Conservation (phyloP, 2,888 invertebrate genomes). For the Serripes groenlandicus region DNA sequence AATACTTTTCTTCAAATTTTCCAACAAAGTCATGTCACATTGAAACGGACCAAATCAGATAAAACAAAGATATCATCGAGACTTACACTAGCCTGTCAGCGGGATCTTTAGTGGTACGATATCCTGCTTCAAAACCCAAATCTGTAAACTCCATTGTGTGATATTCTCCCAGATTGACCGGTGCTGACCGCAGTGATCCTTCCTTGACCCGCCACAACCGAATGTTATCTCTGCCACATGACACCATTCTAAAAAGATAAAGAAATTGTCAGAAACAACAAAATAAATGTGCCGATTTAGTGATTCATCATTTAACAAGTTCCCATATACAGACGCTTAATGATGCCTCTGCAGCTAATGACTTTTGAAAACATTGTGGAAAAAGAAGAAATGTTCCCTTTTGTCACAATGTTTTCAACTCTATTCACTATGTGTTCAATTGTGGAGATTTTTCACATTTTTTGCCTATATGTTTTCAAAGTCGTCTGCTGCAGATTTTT, state of each 20-base stretch:
- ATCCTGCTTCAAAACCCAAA: slow-evolving; percentile 83
- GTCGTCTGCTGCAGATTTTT: too few relatives aligned
- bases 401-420: too few relatives aligned
- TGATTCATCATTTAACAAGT: not conserved
- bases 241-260: slow-evolving; percentile 81
- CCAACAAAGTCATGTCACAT: not conserved
- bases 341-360: not conserved
- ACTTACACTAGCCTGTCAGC: slow-evolving; percentile 83
- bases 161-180: slow-evolving; percentile 84
- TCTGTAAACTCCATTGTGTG: slow-evolving; percentile 86
- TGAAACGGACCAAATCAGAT: not conserved
- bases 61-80: too few relatives aligned
- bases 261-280: not conserved
- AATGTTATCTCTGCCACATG: slow-evolving; percentile 86
- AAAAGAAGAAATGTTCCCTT: not conserved
- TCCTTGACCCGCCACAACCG: slow-evolving; percentile 86
- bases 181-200: slow-evolving; percentile 84
- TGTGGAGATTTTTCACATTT: too few relatives aligned
- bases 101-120: slow-evolving; percentile 79
- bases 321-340: not conserved
- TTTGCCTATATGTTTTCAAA: too few relatives aligned
- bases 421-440: too few relatives aligned
- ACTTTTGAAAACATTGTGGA: not conserved
- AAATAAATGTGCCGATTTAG: not conserved
- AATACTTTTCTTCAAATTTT: not conserved